Conservation (phyloP, 2,888 invertebrate genomes). For the Tetheella fluctuosa region DNA sequence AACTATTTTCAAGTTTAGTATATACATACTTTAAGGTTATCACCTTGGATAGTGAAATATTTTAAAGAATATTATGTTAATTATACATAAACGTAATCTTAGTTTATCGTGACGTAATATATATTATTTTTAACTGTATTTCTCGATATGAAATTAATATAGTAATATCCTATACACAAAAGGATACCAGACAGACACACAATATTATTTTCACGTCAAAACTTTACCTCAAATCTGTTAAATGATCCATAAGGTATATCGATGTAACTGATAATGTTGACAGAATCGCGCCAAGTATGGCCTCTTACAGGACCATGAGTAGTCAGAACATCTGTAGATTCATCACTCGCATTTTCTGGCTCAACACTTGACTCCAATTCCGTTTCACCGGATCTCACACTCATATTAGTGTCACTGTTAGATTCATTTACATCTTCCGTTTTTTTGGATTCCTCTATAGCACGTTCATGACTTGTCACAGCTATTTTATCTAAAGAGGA, state of each 20-base stretch:
- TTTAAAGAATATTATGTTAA: no score
- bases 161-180: no score
- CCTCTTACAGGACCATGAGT: conserved; percentile 55
- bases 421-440: not conserved
- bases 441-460: not conserved
- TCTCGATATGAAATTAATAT: no score
- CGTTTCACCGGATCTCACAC: not conserved
- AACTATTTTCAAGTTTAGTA: no score
- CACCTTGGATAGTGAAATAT: no score
- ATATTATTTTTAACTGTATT: no score
- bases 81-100: no score
- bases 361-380: not conserved
- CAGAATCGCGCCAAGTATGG: conserved; percentile 33
- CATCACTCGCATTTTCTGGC: not conserved
- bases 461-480: not conserved
- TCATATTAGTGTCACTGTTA: not conserved
- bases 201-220: not conserved
- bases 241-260: conserved; percentile 68
- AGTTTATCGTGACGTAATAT: no score
- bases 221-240: conserved; percentile 51
- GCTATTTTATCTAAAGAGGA: not conserved
- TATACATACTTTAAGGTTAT: no score
- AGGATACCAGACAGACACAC: no score
- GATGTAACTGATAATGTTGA: conserved; percentile 49
- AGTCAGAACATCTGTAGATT: conserved; percentile 38